Evolutionary conservation across 2,888 invertebrate genomes (phyloP).

Genomic region (Sminthurinus aureus): DNA sequence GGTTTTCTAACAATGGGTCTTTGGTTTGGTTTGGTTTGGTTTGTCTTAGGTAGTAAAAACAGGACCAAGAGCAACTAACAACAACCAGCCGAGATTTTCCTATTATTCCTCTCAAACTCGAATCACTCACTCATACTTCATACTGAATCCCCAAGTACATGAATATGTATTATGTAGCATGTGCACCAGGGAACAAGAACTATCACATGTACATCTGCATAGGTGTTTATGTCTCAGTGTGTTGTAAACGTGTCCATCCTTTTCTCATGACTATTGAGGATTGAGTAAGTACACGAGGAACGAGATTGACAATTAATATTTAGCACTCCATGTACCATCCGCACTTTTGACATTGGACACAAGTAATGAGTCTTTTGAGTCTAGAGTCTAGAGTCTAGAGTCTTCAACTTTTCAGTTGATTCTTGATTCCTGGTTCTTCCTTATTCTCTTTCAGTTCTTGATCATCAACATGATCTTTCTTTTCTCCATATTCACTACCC

Average conservation of each 20-base stretch:
- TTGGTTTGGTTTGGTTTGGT: conserved; percentile 10
- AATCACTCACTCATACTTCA: neutral
- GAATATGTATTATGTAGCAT: too few relatives aligned
- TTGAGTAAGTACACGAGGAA: too few relatives aligned
- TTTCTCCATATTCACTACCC: neutral
- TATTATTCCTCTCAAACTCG: neutral
- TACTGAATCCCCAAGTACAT: neutral
- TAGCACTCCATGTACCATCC: neutral
- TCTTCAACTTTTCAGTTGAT: neutral
- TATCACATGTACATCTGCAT: too few relatives aligned
- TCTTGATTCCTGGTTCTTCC: neutral
- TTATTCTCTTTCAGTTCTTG: neutral
- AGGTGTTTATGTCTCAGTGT: too few relatives aligned
- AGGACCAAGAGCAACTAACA: neutral
- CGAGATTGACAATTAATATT: neutral
- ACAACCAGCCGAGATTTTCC: neutral
- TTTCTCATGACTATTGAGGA: too few relatives aligned
- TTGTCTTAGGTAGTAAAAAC: neutral
- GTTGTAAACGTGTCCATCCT: too few relatives aligned
- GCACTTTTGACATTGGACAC: neutral
- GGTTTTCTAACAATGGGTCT: conserved; percentile 29
- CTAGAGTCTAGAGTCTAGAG: neutral
- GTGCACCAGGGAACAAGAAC: too few relatives aligned
- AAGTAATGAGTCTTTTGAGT: neutral
- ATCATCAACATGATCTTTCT: neutral